Evolutionary conservation across 2,888 invertebrate genomes (phyloP).

Genomic region (Malacosoma neustria): DNA sequence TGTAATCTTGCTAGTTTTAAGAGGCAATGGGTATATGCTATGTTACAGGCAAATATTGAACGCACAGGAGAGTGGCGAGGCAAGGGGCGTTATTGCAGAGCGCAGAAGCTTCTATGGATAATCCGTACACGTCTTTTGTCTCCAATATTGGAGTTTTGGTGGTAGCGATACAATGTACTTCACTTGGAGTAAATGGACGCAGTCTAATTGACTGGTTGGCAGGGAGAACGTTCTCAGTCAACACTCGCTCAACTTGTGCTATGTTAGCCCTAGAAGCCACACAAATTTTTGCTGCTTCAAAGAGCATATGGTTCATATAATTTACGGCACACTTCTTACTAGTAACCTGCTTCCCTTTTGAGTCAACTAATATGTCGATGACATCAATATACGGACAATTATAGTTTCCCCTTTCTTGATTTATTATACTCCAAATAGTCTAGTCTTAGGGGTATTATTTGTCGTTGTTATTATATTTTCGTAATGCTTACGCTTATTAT

Average conservation of each 20-base stretch:
- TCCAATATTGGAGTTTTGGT: constrained; percentile 1
- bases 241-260: background rate
- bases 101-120: constrained; percentile 3
- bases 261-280: constrained; percentile 5
- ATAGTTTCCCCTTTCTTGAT: constrained; percentile 2
- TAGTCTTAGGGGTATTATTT: constrained; percentile 1
- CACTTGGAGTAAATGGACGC: background rate
- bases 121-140: constrained; percentile 5
- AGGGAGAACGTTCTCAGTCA: constrained; percentile 1
- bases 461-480: background rate
- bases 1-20: constrained; percentile 5
- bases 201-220: constrained; percentile 3
- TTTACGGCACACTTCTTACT: constrained; percentile 1
- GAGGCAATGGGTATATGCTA: background rate
- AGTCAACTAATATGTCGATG: constrained; percentile 1
- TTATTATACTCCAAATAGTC: constrained; percentile 4
- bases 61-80: background rate
- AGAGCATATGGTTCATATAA: constrained; percentile 4
- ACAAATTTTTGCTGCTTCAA: constrained; percentile 2
- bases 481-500: background rate
- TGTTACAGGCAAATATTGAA: constrained; percentile 2
- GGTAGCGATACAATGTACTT: constrained; percentile 2
- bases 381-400: background rate
- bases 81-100: background rate
- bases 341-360: background rate